Conservation (phyloP, 2,113 vertebrate species). For the Crotalus horridus region DNA sequence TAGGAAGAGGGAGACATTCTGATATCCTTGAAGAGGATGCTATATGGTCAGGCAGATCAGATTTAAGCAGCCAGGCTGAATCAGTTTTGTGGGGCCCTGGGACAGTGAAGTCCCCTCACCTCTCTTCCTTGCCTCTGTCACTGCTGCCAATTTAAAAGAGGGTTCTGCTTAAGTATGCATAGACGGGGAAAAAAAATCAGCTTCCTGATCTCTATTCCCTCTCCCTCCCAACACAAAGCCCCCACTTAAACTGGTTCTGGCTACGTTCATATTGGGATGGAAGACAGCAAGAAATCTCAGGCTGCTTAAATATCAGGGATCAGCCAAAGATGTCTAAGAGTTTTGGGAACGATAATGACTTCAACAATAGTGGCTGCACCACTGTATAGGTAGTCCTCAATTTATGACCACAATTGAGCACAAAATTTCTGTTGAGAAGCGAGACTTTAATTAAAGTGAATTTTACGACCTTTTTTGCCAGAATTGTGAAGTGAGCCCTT, state of each 20-base stretch:
- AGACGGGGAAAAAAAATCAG: not conserved
- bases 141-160: not conserved
- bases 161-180: not conserved
- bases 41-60: conserved; percentile 53
- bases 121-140: not conserved
- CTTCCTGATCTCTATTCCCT: not conserved
- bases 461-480: not conserved
- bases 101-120: not conserved
- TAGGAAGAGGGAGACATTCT: conserved; percentile 53
- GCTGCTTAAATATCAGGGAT: not conserved
- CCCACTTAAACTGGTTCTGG: not conserved
- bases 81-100: not conserved
- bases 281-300: not conserved
- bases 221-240: not conserved
- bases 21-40: conserved; percentile 57
- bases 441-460: not conserved
- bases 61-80: conserved; percentile 29
- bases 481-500: no score
- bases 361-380: not conserved
- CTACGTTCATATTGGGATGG: not conserved
- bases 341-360: not conserved
- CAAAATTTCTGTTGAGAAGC: not conserved
- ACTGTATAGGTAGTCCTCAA: not conserved
- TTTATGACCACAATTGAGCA: not conserved
- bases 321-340: not conserved